Base-by-base conservation (phyloP, 2,888 invertebrate genomes). In the Harpalus rufipes region DNA sequence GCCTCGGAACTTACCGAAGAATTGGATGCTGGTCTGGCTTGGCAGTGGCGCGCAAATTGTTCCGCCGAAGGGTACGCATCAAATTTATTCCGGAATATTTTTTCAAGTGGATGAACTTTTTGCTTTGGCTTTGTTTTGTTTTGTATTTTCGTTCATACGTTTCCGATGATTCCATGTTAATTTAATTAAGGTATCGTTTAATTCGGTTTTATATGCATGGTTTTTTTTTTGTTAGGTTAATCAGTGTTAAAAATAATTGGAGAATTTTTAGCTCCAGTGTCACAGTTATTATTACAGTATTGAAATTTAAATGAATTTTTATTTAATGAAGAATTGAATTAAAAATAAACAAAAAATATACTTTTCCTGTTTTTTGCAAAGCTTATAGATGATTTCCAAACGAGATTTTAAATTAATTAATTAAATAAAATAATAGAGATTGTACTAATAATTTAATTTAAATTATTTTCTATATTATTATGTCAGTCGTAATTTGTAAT, bases 121-220 rank as follows among this genome's bases (percentile, higher is more conserved):
- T 72, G 72, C 41, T 72, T 41, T 39, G 41, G 72, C n/a, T 72
- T 72, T 72, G 25, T 65, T 65, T 65, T 65, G 65, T 65, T 65
- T 65, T 65, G 59, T 72, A 41, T 39, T 74, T 44, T 18, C 12
- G 14, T 74, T 74, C 44, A 51, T 51, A 44, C 44, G 16, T 74
- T 74, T 44, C 18, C 74, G 21, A 10, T 74, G 41, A 72, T 72
- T 18, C 16, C 41, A 44, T 14, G 16, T 44, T 21, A 44, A 74
- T 74, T 74, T 74, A 74, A 74, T 51, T 74, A 56, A 44, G 21
- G 44, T 44, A 44, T 44, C 14, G 74, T 51, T 51, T 44, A 72
- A 8, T 65, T 25, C 39, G 25, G 10, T 32, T 32, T 18, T 56
- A 32, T 32, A 32, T 56, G 56, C n/a, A 56, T 56, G 14, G 59